Base-by-base conservation (phyloP, 2,888 invertebrate species). In the Eledone cirrhosa region DNA sequence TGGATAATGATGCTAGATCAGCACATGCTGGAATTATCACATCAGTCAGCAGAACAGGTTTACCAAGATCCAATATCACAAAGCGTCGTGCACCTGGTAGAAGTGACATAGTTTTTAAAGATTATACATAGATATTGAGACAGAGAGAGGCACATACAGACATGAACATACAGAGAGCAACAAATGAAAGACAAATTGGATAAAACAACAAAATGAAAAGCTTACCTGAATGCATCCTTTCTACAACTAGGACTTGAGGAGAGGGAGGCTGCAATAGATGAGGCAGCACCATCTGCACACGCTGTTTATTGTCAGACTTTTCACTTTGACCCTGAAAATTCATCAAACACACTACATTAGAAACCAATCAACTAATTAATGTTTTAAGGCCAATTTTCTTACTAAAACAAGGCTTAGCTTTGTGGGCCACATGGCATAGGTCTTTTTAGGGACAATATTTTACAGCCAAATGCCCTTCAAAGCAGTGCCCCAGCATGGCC, bases 61-160 rank as follows among this genome's bases (percentile, higher is more conserved):
- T 94, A 5, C 97, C 97, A 90, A 98, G 97, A 92, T 98, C 97
- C 53, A 98, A 92, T 19, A 96, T 95, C 79, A 97, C 96, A 92
- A 95, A 97, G 80, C 97, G 93, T n/a, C 97, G 92, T 0, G 97
- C 97, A 78, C 97, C 91, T 90, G 81, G 16, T 83, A 80, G 78
- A 74, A 59, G 77, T 75, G 29, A 74, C 48, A 41, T n/a, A n/a
- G n/a, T n/a, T n/a, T 41, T 41, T 0, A 41, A 41, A 41, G 8
- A 41, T 41, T 11, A 41, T 11, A 41, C 41, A 41, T 41, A 63
- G 63, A 13, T 14, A n/a, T 0, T 7, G 8, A 27, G 7, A 24
- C 14, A 27, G 8, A 11, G 27, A n/a, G 14, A 24, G n/a, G n/a
- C n/a, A n/a, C n/a, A n/a, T n/a, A n/a, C n/a, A 63, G 63, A 13